Evolutionary conservation across 2,113 vertebrate species (phyloP), one percentile per base, ranked within the genome.

Genomic region (Vombatus ursinus): DNA sequence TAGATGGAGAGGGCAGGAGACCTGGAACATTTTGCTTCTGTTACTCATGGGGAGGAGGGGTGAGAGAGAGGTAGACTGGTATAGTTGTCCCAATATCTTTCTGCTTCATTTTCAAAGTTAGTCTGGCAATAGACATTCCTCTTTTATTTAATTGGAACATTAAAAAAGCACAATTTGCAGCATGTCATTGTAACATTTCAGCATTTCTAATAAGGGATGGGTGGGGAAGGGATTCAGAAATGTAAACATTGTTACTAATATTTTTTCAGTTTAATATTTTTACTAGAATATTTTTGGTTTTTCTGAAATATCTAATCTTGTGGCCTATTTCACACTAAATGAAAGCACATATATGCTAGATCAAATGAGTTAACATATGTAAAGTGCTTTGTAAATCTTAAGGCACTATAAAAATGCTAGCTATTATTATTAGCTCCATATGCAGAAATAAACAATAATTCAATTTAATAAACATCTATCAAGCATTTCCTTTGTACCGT

Each of bases 161-260:
- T n/a, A 51, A 53, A 44, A 16, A n/a, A 52, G 68, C 52, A 8
- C 3, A 3, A 2, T 14, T 50, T 6, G 52, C 50, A 61, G 90
- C 57, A 92, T 31, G 49, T 68, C 91, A 4, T 9, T 8, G 44
- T 49, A 61, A 44, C 31, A 0, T 0, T 3, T 90, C 0, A 26
- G 47, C 89, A 26, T 48, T 52, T 25, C 37, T 84, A 2, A 7
- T 8, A 5, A n/a, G 57, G n/a, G 6, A 1, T n/a, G 37, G 68
- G 57, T 25, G 54, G 10, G 57, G n/a, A 19, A 50, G 28, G 84
- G 37, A 49, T 50, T 90, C 3, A 10, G 68, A 52, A 3, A 52
- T 0, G 49, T 16, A 54, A 89, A 1, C 50, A 0, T 0, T 0
- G 49, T 37, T 10, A 19, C 4, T 7, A 22, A 0, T 50, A 8